phyloP scores from a whole-genome alignment of 2,888 invertebrate species.

The Campoletis raptor region DNA sequence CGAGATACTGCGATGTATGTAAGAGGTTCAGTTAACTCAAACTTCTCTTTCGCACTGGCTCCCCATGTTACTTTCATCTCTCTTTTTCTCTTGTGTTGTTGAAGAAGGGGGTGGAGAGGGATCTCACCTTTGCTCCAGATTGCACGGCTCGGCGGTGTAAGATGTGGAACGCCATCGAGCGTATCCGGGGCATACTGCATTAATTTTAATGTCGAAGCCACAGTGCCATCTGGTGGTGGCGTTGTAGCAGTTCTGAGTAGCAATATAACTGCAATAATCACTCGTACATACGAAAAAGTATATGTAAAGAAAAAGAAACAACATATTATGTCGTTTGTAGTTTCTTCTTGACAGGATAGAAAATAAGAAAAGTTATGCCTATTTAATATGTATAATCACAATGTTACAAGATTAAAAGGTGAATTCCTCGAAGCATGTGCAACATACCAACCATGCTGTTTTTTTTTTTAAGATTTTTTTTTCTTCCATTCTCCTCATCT shows the following conservation, averaged over 20 bases:
- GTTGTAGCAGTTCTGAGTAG: conserved; percentile 31
- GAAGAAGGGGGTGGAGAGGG: conserved; percentile 46
- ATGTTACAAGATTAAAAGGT: conserved; percentile 57
- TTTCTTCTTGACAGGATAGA: conserved; percentile 26
- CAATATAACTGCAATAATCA: conserved; percentile 14
- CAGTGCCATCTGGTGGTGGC: conserved; percentile 35
- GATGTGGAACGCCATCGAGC: conserved; percentile 76
- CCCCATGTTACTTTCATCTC: conserved; percentile 24
- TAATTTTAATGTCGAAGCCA: conserved; percentile 71
- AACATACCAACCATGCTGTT: conserved; percentile 12
- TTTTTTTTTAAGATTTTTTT: conserved; percentile 28
- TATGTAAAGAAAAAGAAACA: conserved; percentile 15
- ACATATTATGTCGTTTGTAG: conserved; percentile 2
- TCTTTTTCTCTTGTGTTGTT: conserved; percentile 35
- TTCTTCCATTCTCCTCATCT: background rate
- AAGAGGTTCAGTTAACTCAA: conserved; percentile 13
- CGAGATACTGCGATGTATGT: conserved; percentile 6
- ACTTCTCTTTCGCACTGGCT: conserved; percentile 17
- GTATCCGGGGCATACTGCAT: conserved; percentile 76
- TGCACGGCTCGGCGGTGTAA: conserved; percentile 69
- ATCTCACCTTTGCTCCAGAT: conserved; percentile 77
- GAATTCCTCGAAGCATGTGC: conserved; percentile 49
- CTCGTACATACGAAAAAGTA: background rate
- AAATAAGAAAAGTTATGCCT: conserved; percentile 41
- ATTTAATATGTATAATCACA: conserved; percentile 49